These are phyloP conservation scores for Nycticryphes semicollaris DNA, from an alignment of 2,113 vertebrate genomes.

Conservation along the genomic window DNA sequence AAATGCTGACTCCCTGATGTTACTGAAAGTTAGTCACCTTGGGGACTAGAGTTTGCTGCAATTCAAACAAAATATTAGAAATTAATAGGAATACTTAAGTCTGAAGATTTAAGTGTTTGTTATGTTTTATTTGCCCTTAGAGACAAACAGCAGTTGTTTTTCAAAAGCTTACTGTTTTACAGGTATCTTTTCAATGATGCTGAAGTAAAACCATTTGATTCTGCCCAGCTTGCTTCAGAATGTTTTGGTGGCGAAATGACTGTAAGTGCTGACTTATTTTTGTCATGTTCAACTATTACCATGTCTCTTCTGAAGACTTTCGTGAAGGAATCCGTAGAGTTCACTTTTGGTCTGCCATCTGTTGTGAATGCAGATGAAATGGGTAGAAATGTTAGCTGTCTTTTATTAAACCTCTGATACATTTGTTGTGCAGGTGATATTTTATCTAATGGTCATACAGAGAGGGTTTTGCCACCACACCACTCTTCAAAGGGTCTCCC, in stretches of 20 bases:
- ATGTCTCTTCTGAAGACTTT: background rate
- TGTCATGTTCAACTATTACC: background rate
- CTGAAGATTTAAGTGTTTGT: background rate
- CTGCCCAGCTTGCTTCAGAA: slow-evolving; percentile 95
- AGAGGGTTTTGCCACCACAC: background rate
- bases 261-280: slow-evolving; percentile 70
- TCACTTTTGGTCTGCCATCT: background rate
- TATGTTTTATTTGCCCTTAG: background rate
- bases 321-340: fast-evolving
- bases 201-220: slow-evolving; percentile 98
- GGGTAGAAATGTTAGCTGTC: background rate
- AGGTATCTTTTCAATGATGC: slow-evolving; percentile 99
- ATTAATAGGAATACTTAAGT: background rate
- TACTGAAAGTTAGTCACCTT: background rate
- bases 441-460: background rate
- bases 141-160: background rate
- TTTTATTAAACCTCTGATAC: background rate
- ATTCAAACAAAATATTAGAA: background rate
- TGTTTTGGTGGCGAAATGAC: slow-evolving; percentile 99
- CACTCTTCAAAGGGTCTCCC: background rate
- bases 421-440: background rate
- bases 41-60: background rate
- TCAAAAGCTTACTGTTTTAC: slow-evolving; percentile 12
- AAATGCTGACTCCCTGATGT: background rate
- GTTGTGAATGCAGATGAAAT: background rate